Conservation (phyloP, 2,888 invertebrate species). For the Plebejus argus region DNA sequence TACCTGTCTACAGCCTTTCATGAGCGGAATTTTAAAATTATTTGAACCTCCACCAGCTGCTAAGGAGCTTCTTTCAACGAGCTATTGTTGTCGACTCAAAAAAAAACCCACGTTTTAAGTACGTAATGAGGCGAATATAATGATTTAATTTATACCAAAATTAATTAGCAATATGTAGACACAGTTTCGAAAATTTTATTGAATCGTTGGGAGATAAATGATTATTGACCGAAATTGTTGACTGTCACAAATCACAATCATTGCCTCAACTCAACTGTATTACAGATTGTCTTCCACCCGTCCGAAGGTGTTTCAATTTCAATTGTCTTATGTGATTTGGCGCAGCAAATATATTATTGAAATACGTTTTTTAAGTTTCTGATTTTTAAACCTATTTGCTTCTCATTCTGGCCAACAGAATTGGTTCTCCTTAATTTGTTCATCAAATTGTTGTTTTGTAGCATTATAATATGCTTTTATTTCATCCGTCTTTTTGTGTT, state of each 20-base stretch:
- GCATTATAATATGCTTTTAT: neutral
- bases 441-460: neutral
- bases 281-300: neutral
- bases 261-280: neutral
- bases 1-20: neutral
- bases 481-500: neutral
- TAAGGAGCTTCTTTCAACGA: no score
- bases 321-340: no score
- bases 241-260: neutral
- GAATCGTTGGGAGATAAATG: neutral
- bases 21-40: neutral
- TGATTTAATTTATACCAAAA: no score
- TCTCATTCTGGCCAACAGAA: neutral
- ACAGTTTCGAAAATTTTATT: no score
- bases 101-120: no score
- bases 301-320: neutral
- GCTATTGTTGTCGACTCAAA: no score
- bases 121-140: no score
- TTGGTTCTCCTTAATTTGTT: neutral
- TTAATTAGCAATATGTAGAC: no score
- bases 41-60: no score
- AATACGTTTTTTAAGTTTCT: neutral
- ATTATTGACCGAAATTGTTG: neutral
- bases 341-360: no score
- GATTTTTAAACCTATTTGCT: neutral